Percentiles rank a stretch among this genome's conserved stretches.
These are phyloP conservation scores for Dromaius novaehollandiae DNA, from an alignment of 2,113 vertebrate species.

Conservation along the genomic window DNA sequence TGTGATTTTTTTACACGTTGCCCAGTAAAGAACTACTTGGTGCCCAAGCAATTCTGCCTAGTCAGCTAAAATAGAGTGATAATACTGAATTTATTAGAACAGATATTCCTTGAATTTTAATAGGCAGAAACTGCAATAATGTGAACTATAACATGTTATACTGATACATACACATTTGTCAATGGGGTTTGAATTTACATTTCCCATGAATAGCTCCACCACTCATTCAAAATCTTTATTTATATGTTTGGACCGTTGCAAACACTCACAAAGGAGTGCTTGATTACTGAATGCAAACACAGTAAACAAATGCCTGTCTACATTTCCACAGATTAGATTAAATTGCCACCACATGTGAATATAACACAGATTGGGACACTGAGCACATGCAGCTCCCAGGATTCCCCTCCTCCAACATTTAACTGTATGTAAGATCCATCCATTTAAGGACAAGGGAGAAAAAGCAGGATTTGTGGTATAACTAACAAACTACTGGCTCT, in stretches of 20 bases:
- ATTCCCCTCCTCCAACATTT: not conserved
- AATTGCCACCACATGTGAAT: not conserved
- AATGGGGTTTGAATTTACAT: not conserved
- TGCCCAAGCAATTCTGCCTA: not conserved
- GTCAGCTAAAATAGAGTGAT: not conserved
- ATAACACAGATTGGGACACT: not conserved
- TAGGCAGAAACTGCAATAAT: not conserved
- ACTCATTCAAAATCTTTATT: not conserved
- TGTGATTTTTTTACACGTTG: not conserved
- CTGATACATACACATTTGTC: not conserved
- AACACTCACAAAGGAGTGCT: not conserved
- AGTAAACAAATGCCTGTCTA: not conserved
- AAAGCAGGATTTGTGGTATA: not conserved
- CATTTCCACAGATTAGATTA: not conserved
- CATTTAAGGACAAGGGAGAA: not conserved
- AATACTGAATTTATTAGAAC: not conserved
- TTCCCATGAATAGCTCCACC: not conserved
- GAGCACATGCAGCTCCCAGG: not conserved
- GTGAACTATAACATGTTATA: not conserved
- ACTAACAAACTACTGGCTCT: not conserved
- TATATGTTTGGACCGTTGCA: not conserved
- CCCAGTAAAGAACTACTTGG: not conserved
- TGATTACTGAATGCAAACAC: not conserved
- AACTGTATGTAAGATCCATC: not conserved
- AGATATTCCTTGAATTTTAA: not conserved